Percentiles rank a stretch among this genome's conserved stretches.
Evolutionary conservation across 2,797 vertebrate genomes (phyloP).

Genomic region (Pygocentrus nattereri): DNA sequence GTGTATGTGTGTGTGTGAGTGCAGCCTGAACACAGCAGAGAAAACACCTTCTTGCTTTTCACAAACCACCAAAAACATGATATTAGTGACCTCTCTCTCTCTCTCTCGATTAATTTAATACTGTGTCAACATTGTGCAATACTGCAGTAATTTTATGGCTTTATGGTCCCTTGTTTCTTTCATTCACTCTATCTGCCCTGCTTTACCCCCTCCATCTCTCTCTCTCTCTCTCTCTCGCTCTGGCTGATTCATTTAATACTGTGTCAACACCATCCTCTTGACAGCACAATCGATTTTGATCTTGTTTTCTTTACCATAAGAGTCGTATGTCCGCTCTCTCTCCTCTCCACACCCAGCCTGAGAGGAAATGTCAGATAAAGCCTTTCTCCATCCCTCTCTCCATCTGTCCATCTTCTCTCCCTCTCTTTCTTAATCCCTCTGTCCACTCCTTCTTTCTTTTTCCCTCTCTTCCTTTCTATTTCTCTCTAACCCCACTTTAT

Average conservation of each 20-base stretch:
- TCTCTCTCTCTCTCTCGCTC: background rate
- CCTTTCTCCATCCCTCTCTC: slow-evolving; percentile 28
- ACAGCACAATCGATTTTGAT: slow-evolving; percentile 66
- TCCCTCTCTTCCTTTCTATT: background rate
- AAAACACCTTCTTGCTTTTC: slow-evolving; percentile 18
- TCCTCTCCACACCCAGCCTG: slow-evolving; percentile 50
- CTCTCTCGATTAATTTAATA: slow-evolving; percentile 34
- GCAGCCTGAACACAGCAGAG: background rate
- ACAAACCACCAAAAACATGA: slow-evolving; percentile 30
- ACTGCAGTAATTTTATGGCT: slow-evolving; percentile 31
- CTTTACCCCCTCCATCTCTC: background rate
- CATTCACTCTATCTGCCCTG: background rate
- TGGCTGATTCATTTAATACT: slow-evolving; percentile 65
- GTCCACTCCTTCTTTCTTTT: background rate
- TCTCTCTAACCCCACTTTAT: background rate
- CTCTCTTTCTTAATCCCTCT: background rate
- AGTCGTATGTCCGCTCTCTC: slow-evolving; percentile 55
- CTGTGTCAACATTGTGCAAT: slow-evolving; percentile 24
- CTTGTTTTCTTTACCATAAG: slow-evolving; percentile 67
- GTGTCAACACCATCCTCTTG: slow-evolving; percentile 66
- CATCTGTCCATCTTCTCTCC: slow-evolving; percentile 1
- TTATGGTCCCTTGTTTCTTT: slow-evolving; percentile 19
- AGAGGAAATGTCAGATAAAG: slow-evolving; percentile 64
- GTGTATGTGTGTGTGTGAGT: slow-evolving; percentile 15
- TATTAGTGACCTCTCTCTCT: slow-evolving; percentile 3